phyloP scores from a whole-genome alignment of 1,140 invertebrate genomes.

The Psilanteris sp. region DNA sequence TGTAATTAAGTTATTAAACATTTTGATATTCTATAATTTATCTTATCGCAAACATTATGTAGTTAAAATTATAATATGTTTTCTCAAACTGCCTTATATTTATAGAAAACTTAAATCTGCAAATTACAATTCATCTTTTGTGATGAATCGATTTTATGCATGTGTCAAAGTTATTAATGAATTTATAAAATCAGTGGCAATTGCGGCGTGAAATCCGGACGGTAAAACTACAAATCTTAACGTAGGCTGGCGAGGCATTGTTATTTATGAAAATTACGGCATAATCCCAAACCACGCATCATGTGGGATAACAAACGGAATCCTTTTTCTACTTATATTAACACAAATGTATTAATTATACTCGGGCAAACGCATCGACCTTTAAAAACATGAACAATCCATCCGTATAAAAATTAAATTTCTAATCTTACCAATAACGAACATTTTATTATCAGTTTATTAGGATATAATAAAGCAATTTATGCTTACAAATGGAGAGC shows the following conservation, averaged over 20 bases:
- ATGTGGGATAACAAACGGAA: constrained; percentile 30
- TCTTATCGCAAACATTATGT: too few relatives aligned
- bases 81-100: too few relatives aligned
- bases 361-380: neutral
- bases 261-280: constrained; percentile 69
- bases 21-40: too few relatives aligned
- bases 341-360: constrained; percentile 36
- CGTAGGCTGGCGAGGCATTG: constrained; percentile 66
- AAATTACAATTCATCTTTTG: too few relatives aligned
- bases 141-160: too few relatives aligned
- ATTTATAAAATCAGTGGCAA: constrained; percentile 64
- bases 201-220: constrained; percentile 28
- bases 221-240: constrained; percentile 60
- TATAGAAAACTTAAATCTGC: too few relatives aligned
- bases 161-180: neutral
- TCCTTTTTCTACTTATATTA: constrained; percentile 20
- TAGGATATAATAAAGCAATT: constrained; percentile 23
- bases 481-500: constrained; percentile 16
- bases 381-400: constrained; percentile 4
- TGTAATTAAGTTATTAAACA: too few relatives aligned
- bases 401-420: constrained; percentile 10
- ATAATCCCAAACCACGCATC: constrained; percentile 43
- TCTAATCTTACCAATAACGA: constrained; percentile 11
- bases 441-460: constrained; percentile 18
- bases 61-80: too few relatives aligned